A percentile compares a stretch with the other conserved stretches of the same genome.
These are phyloP conservation scores for Myzus persicae DNA, from an alignment of 1,140 invertebrate genomes.

Conservation along the genomic window DNA sequence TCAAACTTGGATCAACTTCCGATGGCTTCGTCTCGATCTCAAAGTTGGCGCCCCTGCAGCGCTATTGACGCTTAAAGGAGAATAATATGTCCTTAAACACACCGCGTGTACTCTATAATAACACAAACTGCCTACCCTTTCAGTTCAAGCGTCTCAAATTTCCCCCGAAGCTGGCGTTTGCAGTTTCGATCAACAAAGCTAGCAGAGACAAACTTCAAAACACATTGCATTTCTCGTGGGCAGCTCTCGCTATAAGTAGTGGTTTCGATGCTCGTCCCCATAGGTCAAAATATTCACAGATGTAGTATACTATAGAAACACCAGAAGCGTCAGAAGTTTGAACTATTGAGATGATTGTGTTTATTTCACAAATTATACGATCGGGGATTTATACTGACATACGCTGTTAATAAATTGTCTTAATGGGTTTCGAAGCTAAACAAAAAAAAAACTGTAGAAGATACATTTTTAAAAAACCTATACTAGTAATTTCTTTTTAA, in stretches of 20 bases:
- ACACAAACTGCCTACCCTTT: background rate
- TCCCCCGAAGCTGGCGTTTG: background rate
- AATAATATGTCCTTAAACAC: constrained; percentile 5
- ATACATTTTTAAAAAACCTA: no score
- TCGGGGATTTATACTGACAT: background rate
- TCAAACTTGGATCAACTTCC: background rate
- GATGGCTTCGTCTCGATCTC: background rate
- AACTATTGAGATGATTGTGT: background rate
- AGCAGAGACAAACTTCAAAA: background rate
- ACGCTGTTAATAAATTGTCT: background rate
- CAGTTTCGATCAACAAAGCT: background rate
- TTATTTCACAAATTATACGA: background rate
- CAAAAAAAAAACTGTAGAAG: no score
- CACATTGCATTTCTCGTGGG: background rate
- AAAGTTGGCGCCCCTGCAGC: background rate
- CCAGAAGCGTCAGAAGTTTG: background rate
- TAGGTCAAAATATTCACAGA: background rate
- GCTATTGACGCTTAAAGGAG: background rate
- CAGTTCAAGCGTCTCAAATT: constrained; percentile 1
- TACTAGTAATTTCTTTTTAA: no score
- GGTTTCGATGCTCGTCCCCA: background rate
- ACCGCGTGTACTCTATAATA: background rate
- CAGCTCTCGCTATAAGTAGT: background rate
- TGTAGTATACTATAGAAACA: background rate
- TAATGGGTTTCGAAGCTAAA: background rate